Percentiles rank a stretch among this genome's conserved stretches.
Conservation (phyloP, 2,888 invertebrate species). For the Globia sparganii region DNA sequence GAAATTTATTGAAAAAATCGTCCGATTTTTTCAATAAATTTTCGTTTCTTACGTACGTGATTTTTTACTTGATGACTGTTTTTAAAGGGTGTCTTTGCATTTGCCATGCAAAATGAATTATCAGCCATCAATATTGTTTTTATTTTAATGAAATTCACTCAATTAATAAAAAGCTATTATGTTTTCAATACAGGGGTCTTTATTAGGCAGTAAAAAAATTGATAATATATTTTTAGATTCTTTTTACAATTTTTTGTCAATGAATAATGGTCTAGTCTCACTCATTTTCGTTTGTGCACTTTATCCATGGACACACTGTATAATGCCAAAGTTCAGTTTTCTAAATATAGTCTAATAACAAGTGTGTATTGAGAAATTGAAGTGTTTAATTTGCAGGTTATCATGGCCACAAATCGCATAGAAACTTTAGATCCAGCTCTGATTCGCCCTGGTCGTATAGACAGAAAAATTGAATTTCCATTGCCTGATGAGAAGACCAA, state of each 20-base stretch:
- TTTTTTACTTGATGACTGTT: background rate
- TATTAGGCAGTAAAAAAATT: background rate
- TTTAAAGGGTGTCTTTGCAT: background rate
- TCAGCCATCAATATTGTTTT: background rate
- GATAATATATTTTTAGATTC: background rate
- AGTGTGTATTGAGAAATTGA: too few species aligned
- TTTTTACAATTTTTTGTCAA: background rate
- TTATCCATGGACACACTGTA: too few species aligned
- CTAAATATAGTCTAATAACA: background rate
- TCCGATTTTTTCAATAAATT: background rate
- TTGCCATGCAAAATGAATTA: background rate
- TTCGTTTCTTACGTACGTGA: background rate
- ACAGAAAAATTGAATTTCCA: conserved; percentile 99
- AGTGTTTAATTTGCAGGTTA: conserved; percentile 91
- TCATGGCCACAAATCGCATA: conserved; percentile 99
- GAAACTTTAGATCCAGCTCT: conserved; percentile 99
- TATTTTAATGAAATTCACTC: background rate
- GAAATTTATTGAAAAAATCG: too few species aligned
- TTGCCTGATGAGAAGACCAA: conserved; percentile 99
- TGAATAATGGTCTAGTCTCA: background rate
- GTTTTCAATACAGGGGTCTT: background rate
- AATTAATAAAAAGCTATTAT: background rate
- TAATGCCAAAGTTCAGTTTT: background rate
- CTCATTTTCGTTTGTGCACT: too few species aligned
- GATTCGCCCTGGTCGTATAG: conserved; percentile 99